These are phyloP conservation scores for Henricia sp. DNA, from an alignment of 53 echinoderm and acorn worm species.

Conservation along the genomic window DNA sequence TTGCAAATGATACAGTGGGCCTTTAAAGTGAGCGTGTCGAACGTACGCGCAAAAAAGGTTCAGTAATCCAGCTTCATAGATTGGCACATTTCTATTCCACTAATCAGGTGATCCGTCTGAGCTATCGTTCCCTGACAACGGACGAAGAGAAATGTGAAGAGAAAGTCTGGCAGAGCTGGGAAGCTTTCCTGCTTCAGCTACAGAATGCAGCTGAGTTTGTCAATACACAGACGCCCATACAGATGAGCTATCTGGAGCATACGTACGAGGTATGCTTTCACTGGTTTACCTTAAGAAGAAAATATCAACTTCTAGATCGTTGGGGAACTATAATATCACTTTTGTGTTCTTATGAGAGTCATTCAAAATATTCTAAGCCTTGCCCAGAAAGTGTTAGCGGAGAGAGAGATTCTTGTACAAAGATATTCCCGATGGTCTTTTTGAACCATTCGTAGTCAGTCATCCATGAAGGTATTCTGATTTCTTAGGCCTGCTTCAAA, in stretches of 20 bases:
- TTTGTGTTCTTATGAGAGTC: too few relatives aligned
- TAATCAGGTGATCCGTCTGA: conserved; percentile 89
- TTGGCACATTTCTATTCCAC: background rate
- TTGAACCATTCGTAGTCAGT: too few relatives aligned
- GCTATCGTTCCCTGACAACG: conserved; percentile 83
- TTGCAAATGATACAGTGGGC: too few relatives aligned
- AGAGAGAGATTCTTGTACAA: too few relatives aligned
- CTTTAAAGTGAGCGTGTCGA: too few relatives aligned
- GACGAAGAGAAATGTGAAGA: conserved; percentile 98
- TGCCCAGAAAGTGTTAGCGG: too few relatives aligned
- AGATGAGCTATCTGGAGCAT: conserved; percentile 79
- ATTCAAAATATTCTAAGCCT: too few relatives aligned
- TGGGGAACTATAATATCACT: background rate
- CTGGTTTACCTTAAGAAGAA: background rate
- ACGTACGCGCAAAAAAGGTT: background rate
- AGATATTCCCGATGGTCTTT: too few relatives aligned
- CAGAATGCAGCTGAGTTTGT: conserved; percentile 99
- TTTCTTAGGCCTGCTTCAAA: too few relatives aligned
- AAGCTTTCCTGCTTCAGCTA: conserved; percentile 93
- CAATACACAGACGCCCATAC: conserved; percentile 90
- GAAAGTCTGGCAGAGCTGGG: conserved; percentile 99
- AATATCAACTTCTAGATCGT: background rate
- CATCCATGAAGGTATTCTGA: too few relatives aligned
- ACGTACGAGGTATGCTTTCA: conserved; percentile 56
- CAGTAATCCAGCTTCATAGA: background rate